Evolutionary conservation across 2,797 vertebrate genomes (phyloP).

Genomic region (Galago senegalensis): DNA sequence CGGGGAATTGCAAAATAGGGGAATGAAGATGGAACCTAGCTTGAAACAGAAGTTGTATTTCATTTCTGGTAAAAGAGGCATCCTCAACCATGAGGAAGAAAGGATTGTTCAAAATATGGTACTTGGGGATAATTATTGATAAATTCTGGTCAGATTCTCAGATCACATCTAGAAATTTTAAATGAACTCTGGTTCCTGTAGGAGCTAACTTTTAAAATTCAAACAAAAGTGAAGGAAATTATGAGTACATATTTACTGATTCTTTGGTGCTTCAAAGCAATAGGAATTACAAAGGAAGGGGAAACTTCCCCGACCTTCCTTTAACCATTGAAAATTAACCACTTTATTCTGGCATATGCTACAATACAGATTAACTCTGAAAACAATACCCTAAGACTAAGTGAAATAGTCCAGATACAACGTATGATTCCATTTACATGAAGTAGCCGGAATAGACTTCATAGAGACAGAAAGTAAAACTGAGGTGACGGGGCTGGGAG

Average conservation of each 20-base stretch:
- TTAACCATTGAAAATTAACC: background rate
- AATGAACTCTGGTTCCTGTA: background rate
- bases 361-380: background rate
- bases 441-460: background rate
- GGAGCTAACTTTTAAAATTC: constrained; percentile 9
- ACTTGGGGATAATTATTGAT: background rate
- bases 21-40: background rate
- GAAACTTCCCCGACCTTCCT: background rate
- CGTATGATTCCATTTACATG: background rate
- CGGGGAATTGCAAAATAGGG: background rate
- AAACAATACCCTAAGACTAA: background rate
- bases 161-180: constrained; percentile 11
- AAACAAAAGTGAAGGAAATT: constrained; percentile 36
- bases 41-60: background rate
- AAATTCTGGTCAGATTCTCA: background rate
- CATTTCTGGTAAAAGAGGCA: background rate
- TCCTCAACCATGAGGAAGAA: background rate
- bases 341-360: background rate
- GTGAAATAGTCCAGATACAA: background rate
- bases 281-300: background rate
- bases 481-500: background rate
- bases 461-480: background rate
- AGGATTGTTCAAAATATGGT: background rate
- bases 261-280: background rate
- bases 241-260: background rate